Evolutionary conservation across 2,888 invertebrate genomes (phyloP).

Genomic region (Drosophila siamana): DNA sequence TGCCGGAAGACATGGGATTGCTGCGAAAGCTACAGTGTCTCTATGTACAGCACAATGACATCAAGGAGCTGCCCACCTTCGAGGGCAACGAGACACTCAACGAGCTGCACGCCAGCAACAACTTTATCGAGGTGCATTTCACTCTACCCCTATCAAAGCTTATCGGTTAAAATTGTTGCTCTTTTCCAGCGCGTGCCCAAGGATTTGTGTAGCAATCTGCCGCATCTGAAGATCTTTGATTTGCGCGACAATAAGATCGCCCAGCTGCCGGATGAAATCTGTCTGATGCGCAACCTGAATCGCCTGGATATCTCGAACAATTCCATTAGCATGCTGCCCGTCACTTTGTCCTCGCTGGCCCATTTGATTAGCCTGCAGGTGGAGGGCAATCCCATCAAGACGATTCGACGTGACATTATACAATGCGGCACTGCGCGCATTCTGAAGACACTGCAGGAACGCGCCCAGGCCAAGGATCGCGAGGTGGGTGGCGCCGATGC

Average conservation of each 20-base stretch:
- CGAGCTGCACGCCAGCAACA: slow-evolving; percentile 94
- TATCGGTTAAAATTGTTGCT: not conserved
- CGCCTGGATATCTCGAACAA: slow-evolving; percentile 95
- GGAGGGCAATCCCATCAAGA: slow-evolving; percentile 94
- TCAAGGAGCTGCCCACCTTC: slow-evolving; percentile 91
- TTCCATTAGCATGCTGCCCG: slow-evolving; percentile 89
- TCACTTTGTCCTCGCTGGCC: slow-evolving; percentile 89
- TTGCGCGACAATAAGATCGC: slow-evolving; percentile 93
- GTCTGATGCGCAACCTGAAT: slow-evolving; percentile 90
- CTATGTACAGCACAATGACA: slow-evolving; percentile 93
- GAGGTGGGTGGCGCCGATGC: slow-evolving; percentile 31
- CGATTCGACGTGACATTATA: slow-evolving; percentile 93
- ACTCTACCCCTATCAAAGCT: not conserved
- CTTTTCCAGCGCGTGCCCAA: slow-evolving; percentile 88
- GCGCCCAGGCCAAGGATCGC: slow-evolving; percentile 70
- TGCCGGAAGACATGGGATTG: slow-evolving; percentile 90
- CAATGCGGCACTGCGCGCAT: slow-evolving; percentile 93
- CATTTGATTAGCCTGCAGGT: slow-evolving; percentile 93
- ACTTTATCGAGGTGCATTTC: slow-evolving; percentile 89
- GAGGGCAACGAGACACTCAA: slow-evolving; percentile 91
- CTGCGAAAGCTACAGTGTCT: slow-evolving; percentile 91
- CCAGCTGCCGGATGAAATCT: slow-evolving; percentile 92
- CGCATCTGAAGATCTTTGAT: slow-evolving; percentile 91
- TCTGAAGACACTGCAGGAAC: slow-evolving; percentile 91
- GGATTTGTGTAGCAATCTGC: slow-evolving; percentile 90